A percentile compares a stretch with the other conserved stretches of the same genome.
phyloP scores from a whole-genome alignment of 2,888 invertebrate species.

The Tetramorium bicarinatum region DNA sequence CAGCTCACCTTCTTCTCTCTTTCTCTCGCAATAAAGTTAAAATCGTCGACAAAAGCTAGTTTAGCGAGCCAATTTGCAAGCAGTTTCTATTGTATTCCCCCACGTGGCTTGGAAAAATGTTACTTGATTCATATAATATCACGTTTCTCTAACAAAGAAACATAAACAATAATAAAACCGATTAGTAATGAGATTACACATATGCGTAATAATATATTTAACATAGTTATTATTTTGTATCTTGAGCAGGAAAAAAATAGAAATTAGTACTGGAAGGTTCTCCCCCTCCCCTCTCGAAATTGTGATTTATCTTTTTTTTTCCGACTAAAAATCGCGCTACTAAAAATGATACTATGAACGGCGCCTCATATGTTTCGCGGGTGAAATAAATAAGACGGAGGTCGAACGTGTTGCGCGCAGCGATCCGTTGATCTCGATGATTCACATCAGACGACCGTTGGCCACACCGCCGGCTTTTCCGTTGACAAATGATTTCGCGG shows the following conservation, averaged over 20 bases:
- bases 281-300: neutral
- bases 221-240: neutral
- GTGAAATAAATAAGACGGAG: slow-evolving; percentile 9
- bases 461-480: slow-evolving; percentile 27
- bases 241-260: neutral
- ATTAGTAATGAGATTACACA: neutral
- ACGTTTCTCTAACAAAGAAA: neutral
- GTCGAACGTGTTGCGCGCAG: neutral
- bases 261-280: neutral
- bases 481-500: slow-evolving; percentile 69
- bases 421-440: slow-evolving; percentile 21
- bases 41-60: neutral
- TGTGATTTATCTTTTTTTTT: neutral
- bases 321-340: neutral
- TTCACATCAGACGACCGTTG: neutral
- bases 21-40: neutral
- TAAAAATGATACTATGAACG: neutral
- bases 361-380: neutral
- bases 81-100: neutral
- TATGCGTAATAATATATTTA: neutral
- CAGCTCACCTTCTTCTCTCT: neutral
- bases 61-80: neutral
- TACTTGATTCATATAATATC: neutral
- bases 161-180: neutral
- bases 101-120: neutral